These are phyloP conservation scores for Crypturellus tataupa DNA, from an alignment of 2,797 vertebrate genomes.

Conservation along the genomic window DNA sequence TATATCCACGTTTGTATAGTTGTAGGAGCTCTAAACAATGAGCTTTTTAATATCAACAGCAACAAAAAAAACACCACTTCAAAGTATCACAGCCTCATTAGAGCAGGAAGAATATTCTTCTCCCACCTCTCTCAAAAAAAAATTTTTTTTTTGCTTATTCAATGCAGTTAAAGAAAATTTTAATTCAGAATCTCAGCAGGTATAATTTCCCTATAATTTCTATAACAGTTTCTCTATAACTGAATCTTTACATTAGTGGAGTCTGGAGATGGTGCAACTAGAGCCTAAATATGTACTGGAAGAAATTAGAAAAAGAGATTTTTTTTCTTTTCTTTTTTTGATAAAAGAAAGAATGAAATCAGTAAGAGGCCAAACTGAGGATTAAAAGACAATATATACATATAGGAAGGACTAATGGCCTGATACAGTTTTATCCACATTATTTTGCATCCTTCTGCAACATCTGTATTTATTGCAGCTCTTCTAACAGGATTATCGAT, in stretches of 20 bases:
- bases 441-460: not conserved
- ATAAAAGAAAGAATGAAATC: not conserved
- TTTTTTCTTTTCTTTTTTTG: not conserved
- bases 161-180: not conserved
- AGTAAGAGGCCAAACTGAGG: not conserved
- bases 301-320: not conserved
- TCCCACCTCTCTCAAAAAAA: not conserved
- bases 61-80: not conserved
- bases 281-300: not conserved
- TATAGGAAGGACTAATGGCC: not conserved
- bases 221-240: not conserved
- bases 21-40: not conserved
- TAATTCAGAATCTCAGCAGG: not conserved
- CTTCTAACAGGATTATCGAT: not conserved
- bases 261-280: not conserved
- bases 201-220: not conserved
- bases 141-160: not conserved
- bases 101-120: not conserved
- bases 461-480: not conserved
- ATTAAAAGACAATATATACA: not conserved
- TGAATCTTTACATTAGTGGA: not conserved
- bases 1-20: not conserved
- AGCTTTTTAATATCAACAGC: not conserved
- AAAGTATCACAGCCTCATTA: not conserved
- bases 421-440: fast-evolving